Conservation (phyloP, 2,888 invertebrate species). For the Lithophane leautieri region DNA sequence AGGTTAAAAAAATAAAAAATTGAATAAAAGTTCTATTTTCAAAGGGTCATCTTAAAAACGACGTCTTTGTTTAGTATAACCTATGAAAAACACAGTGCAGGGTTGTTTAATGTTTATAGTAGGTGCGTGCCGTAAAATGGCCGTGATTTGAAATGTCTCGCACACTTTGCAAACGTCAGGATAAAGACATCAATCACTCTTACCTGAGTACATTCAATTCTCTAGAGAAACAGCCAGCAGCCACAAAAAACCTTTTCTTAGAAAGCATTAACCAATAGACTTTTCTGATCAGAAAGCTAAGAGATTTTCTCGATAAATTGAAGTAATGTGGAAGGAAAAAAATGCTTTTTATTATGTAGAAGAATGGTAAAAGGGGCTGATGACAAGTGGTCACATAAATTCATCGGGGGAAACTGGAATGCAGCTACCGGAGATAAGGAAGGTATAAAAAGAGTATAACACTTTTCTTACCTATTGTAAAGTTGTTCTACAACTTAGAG, state of each 20-base stretch:
- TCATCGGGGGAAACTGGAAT: constrained; percentile 50
- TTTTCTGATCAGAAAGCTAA: constrained; percentile 66
- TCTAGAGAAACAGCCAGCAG: constrained; percentile 74
- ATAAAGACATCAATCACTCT: constrained; percentile 83
- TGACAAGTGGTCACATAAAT: constrained; percentile 63
- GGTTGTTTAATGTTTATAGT: constrained; percentile 50
- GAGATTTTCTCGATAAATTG: constrained; percentile 65
- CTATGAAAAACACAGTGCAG: constrained; percentile 45
- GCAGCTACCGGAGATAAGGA: constrained; percentile 40
- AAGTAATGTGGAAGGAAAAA: constrained; percentile 61
- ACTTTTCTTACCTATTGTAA: constrained; percentile 16
- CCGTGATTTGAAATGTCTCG: constrained; percentile 76
- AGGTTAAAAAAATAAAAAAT: neutral
- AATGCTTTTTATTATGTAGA: constrained; percentile 58
- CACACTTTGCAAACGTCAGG: constrained; percentile 77
- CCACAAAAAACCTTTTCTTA: constrained; percentile 72
- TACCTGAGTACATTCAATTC: constrained; percentile 81
- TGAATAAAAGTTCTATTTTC: neutral
- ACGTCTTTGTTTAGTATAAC: constrained; percentile 29
- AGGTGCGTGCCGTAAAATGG: constrained; percentile 67
- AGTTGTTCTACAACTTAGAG: constrained; percentile 15
- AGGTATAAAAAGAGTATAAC: constrained; percentile 13
- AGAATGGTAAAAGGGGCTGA: constrained; percentile 56
- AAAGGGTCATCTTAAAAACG: constrained; percentile 8
- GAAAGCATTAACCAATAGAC: constrained; percentile 70